These are phyloP conservation scores for Drosophila saltans DNA, from an alignment of 1,140 invertebrate genomes.

Conservation along the genomic window DNA sequence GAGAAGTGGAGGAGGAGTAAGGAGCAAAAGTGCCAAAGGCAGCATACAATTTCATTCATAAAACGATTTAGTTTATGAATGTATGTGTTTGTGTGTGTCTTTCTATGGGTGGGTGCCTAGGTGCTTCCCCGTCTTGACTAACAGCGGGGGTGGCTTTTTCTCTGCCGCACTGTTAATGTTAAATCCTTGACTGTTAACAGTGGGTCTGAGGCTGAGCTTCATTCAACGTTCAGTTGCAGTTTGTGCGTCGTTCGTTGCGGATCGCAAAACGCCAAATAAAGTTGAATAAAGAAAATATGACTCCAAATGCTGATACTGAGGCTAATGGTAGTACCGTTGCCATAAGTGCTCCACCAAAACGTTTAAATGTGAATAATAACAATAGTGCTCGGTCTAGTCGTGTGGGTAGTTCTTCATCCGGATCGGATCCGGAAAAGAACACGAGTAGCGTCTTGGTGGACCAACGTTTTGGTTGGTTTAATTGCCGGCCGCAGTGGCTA, in stretches of 20 bases:
- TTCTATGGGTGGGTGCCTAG: neutral
- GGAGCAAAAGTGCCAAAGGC: neutral
- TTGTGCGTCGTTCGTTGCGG: constrained; percentile 55
- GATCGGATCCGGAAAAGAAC: constrained; percentile 33
- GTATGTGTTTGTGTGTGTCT: constrained; percentile 14
- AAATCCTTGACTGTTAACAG: constrained; percentile 60
- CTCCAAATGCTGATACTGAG: constrained; percentile 19
- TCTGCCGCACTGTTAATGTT: constrained; percentile 39
- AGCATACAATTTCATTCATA: constrained; percentile 64
- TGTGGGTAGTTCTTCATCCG: constrained; percentile 50
- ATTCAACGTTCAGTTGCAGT: constrained; percentile 67
- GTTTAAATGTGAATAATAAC: constrained; percentile 63
- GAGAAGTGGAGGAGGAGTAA: neutral
- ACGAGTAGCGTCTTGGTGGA: constrained; percentile 1
- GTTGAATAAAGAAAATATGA: constrained; percentile 15
- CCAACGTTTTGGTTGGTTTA: constrained; percentile 85
- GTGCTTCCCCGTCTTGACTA: neutral
- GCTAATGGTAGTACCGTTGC: constrained; percentile 6
- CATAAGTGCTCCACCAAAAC: constrained; percentile 38
- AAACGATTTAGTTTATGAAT: constrained; percentile 25
- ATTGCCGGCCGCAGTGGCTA: constrained; percentile 87
- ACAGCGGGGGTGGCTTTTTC: constrained; percentile 43
- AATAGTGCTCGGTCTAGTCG: constrained; percentile 70
- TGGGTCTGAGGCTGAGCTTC: constrained; percentile 51
- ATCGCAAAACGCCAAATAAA: constrained; percentile 49